These are phyloP conservation scores for Phymanthus crucifer DNA, from an alignment of 92 coral and sea anemone species.

Conservation along the genomic window DNA sequence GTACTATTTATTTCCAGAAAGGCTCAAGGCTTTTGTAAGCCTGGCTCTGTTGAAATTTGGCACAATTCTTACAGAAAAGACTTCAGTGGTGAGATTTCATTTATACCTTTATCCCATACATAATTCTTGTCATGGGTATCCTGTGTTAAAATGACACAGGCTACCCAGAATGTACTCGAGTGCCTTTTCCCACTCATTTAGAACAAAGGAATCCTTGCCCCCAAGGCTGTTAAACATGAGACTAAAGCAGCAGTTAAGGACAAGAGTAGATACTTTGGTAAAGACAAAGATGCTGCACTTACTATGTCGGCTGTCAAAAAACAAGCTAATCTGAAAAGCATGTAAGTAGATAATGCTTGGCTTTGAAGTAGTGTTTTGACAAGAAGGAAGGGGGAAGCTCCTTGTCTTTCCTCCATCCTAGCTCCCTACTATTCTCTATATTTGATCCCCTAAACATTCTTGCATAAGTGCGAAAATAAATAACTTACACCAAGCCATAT, in stretches of 20 bases:
- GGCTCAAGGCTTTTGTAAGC: slow-evolving; percentile 62
- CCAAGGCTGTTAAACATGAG: neutral
- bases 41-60: slow-evolving; percentile 26
- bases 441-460: too few relatives aligned
- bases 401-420: too few relatives aligned
- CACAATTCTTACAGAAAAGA: neutral
- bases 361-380: too few relatives aligned
- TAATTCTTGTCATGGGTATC: neutral
- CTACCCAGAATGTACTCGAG: neutral
- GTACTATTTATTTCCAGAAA: slow-evolving; percentile 68
- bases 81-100: neutral
- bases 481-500: too few relatives aligned
- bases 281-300: slow-evolving; percentile 26
- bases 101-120: neutral
- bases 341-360: slow-evolving; percentile 70
- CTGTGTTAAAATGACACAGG: slow-evolving; percentile 2
- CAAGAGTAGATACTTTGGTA: slow-evolving; percentile 74
- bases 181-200: neutral
- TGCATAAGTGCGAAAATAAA: too few relatives aligned
- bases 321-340: slow-evolving; percentile 62
- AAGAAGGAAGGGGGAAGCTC: too few relatives aligned
- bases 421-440: too few relatives aligned
- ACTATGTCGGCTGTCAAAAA: slow-evolving; percentile 77
- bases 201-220: slow-evolving; percentile 7
- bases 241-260: slow-evolving; percentile 15